phyloP scores from a whole-genome alignment of 2,888 invertebrate species.

The Steinernema carpocapsae region DNA sequence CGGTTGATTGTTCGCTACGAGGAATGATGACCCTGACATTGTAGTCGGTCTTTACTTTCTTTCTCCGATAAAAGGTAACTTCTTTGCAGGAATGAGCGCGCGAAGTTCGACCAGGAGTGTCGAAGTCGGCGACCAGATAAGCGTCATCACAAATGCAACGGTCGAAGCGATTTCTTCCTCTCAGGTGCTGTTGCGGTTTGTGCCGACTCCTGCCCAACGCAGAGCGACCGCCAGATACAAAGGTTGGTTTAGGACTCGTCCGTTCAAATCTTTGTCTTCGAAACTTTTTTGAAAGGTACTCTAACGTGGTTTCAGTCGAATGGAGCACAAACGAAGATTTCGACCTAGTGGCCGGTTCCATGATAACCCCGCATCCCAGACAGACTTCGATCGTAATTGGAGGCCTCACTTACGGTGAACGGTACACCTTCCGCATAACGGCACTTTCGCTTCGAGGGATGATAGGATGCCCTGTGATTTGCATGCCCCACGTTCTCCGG shows the following conservation, averaged over 20 bases:
- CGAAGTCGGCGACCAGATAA: slow-evolving; percentile 28
- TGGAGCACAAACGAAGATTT: slow-evolving; percentile 89
- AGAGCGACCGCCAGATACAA: slow-evolving; percentile 15
- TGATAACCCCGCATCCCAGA: slow-evolving; percentile 78
- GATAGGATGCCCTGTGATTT: slow-evolving; percentile 39
- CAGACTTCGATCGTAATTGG: slow-evolving; percentile 39
- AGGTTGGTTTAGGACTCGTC: background rate
- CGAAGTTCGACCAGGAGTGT: slow-evolving; percentile 24
- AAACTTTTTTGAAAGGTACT: background rate
- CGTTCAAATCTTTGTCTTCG: background rate
- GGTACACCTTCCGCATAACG: slow-evolving; percentile 88
- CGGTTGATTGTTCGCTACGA: slow-evolving; percentile 13
- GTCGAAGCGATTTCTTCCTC: slow-evolving; percentile 22
- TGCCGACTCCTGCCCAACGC: background rate
- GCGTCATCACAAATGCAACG: slow-evolving; percentile 22
- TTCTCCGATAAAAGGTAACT: background rate
- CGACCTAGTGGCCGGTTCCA: slow-evolving; percentile 80
- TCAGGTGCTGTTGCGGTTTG: slow-evolving; percentile 15
- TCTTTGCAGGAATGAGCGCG: slow-evolving; percentile 15
- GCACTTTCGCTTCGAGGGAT: slow-evolving; percentile 77
- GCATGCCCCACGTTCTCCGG: slow-evolving; percentile 13
- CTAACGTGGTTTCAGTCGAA: slow-evolving; percentile 77
- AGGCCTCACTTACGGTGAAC: slow-evolving; percentile 72
- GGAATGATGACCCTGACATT: slow-evolving; percentile 31
- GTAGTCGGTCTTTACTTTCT: background rate